Base-by-base conservation (phyloP, 2,888 invertebrate genomes). In the Hemaris fuciformis region DNA sequence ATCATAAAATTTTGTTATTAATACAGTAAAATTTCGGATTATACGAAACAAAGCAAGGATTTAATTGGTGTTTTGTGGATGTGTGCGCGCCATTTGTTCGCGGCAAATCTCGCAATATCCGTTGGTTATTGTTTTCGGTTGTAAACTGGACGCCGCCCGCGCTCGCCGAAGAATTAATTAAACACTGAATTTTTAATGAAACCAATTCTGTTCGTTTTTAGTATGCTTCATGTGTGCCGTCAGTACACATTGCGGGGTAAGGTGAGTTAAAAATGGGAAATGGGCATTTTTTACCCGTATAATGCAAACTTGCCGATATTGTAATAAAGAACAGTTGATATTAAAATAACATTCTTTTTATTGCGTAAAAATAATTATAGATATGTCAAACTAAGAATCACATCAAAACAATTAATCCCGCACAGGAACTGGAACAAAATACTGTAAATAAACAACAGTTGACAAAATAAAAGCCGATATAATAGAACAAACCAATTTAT, bases 1-100 rank as follows among this genome's bases (percentile, higher is more conserved):
- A 70, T 88, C 89, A 82, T 91, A 91, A 91, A 91, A 82, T 80
- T 60, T 86, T 87, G 87, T 88, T 88, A 88, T 88, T 89, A 88
- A 89, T 90, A 86, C 89, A 90, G 87, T 90, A 85, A 90, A 91
- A 89, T 89, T 90, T 91, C 85, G 81, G 89, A 89, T 90, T 89
- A 90, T 88, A 88, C 81, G 88, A 87, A 90, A 91, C 89, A 89
- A 89, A 87, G 88, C 88, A 81, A 84, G 82, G 85, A 85, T 89
- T 91, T 90, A 88, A 90, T 91, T 90, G 88, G 87, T 81, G 80
- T 38, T 38, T 38, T n/a, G 82, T 85, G 80, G 87, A 86, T 84
- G 85, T 79, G 77, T 76, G 67, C 61, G 66, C 60, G 72, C 62
- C 67, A 27, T 63, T 64, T 64, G 68, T 74, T 72, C 71, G 71